phyloP scores from a whole-genome alignment of 2,888 invertebrate genomes.

The Dryococelus australis region DNA sequence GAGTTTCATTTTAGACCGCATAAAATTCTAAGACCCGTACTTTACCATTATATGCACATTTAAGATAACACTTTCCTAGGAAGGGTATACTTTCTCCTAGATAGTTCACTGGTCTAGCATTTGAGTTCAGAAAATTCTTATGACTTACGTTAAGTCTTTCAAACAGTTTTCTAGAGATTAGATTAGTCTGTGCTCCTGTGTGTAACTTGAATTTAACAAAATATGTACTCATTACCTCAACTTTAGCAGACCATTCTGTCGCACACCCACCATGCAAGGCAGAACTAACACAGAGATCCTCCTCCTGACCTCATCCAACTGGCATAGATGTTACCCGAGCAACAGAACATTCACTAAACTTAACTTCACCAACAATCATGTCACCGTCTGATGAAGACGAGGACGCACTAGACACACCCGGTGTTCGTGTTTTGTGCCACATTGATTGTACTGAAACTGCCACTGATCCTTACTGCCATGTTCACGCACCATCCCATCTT shows the following conservation, averaged over 20 bases:
- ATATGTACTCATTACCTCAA: not conserved
- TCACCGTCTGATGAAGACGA: not conserved
- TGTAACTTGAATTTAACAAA: not conserved
- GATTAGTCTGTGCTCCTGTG: not conserved
- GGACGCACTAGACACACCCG: not conserved
- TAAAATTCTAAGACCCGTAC: not conserved
- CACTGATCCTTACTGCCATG: not conserved
- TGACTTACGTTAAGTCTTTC: not conserved
- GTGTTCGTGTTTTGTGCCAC: not conserved
- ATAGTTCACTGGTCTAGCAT: not conserved
- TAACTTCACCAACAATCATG: not conserved
- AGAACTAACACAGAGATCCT: not conserved
- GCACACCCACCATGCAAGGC: not conserved
- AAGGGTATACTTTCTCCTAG: not conserved
- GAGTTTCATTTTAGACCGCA: not conserved
- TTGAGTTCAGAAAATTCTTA: not conserved
- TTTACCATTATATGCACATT: not conserved
- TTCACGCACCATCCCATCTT: too few relatives aligned
- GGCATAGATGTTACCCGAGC: not conserved
- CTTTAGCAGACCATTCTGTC: not conserved
- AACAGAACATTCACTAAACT: not conserved
- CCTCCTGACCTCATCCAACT: not conserved
- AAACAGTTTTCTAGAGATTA: not conserved
- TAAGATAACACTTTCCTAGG: not conserved
- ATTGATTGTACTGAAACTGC: not conserved